These are phyloP conservation scores for Limnephilus rhombicus DNA, from an alignment of 2,888 invertebrate species.

Conservation along the genomic window DNA sequence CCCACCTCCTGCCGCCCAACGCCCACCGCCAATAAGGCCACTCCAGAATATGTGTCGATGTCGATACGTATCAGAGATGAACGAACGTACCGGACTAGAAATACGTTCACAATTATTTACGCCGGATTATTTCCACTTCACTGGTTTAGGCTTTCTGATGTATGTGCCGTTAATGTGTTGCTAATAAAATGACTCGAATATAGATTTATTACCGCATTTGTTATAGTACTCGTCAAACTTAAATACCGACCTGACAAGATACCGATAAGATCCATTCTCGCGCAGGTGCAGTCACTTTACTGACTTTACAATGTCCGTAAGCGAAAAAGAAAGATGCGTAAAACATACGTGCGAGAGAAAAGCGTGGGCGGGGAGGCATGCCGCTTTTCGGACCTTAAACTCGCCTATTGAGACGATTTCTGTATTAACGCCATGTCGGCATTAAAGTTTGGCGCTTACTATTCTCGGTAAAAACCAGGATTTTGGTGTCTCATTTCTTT, in stretches of 20 bases:
- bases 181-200: not conserved
- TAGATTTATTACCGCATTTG: not conserved
- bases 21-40: not conserved
- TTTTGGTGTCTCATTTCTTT: not conserved
- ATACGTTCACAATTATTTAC: not conserved
- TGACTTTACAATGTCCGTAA: too few relatives aligned
- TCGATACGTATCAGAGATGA: not conserved
- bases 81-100: slow-evolving; percentile 2
- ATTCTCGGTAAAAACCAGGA: not conserved
- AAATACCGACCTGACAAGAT: too few relatives aligned
- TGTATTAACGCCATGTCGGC: too few relatives aligned
- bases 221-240: too few relatives aligned
- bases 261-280: too few relatives aligned
- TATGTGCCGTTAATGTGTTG: not conserved
- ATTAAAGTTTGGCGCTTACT: too few relatives aligned
- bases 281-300: too few relatives aligned
- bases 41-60: not conserved
- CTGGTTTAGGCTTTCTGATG: not conserved
- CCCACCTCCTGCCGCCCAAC: not conserved
- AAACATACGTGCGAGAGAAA: too few relatives aligned
- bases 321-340: too few relatives aligned
- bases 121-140: not conserved
- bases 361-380: too few relatives aligned
- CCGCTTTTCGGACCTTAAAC: too few relatives aligned
- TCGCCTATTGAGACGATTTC: too few relatives aligned